Conservation (phyloP, 2,113 vertebrate genomes). For the Tachuris rubrigastra region DNA sequence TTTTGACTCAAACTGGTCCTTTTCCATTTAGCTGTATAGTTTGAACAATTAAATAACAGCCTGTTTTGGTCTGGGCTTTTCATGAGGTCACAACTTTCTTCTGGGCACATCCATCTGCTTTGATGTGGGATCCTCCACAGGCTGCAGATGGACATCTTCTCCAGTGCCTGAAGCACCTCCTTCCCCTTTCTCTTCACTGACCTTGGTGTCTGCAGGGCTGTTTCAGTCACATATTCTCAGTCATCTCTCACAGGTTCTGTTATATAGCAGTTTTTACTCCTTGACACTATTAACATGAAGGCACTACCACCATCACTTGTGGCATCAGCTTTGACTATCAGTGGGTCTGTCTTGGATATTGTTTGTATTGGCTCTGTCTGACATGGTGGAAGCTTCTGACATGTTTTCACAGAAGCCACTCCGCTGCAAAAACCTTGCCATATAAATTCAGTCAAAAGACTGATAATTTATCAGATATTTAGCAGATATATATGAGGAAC, state of each 20-base stretch:
- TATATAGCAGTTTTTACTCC: not conserved
- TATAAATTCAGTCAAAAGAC: too few species aligned
- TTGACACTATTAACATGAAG: not conserved
- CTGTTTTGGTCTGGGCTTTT: not conserved
- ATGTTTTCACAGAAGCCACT: not conserved
- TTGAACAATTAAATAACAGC: not conserved
- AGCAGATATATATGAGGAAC: not conserved
- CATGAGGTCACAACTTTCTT: not conserved
- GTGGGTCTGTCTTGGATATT: fast-evolving
- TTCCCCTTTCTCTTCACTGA: not conserved
- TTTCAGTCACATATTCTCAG: not conserved
- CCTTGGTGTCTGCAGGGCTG: not conserved
- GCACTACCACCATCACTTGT: fast-evolving
- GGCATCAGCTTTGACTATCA: not conserved
- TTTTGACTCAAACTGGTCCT: not conserved
- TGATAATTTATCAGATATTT: too few species aligned
- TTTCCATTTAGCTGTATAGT: not conserved
- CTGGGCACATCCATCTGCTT: not conserved
- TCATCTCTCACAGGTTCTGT: not conserved
- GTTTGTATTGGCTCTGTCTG: fast-evolving
- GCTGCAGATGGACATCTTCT: not conserved
- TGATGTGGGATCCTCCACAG: fast-evolving
- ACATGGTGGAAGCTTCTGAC: not conserved
- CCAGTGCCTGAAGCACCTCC: fast-evolving
- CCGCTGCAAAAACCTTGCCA: fast-evolving